Evolutionary conservation across 2,113 vertebrate species (phyloP).

Genomic region (Proterorhinus semilunaris): DNA sequence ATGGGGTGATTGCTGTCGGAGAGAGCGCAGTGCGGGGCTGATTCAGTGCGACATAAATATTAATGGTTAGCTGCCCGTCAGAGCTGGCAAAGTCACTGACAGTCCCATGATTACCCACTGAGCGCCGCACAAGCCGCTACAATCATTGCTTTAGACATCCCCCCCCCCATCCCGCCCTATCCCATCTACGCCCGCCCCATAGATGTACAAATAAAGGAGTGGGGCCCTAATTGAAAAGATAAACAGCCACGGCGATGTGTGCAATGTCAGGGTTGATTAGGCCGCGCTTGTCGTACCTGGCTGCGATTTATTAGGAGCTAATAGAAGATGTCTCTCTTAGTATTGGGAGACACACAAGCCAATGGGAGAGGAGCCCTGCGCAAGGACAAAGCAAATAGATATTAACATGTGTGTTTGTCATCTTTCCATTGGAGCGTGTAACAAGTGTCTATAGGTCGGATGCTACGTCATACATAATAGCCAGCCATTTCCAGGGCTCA

Average conservation of each 20-base stretch:
- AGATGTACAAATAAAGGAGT: conserved; percentile 19
- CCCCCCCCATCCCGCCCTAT: conserved; percentile 14
- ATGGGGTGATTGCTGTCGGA: conserved; percentile 65
- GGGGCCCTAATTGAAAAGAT: conserved; percentile 67
- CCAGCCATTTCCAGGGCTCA: too few species aligned
- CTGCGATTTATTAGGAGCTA: conserved; percentile 62
- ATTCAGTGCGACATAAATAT: conserved; percentile 70
- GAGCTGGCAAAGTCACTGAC: conserved; percentile 59
- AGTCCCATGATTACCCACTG: conserved; percentile 67
- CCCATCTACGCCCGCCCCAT: conserved; percentile 10
- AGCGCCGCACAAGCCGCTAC: conserved; percentile 36
- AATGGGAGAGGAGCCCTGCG: neutral
- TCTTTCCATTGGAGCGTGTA: neutral
- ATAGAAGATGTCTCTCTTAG: conserved; percentile 51
- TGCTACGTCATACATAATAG: too few species aligned
- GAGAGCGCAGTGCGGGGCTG: conserved; percentile 64
- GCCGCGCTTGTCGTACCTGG: conserved; percentile 47
- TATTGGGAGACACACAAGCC: conserved; percentile 28
- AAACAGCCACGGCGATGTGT: conserved; percentile 51
- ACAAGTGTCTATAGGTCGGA: neutral
- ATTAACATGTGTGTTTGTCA: neutral
- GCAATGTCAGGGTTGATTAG: conserved; percentile 67
- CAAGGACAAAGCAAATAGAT: neutral
- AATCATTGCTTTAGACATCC: conserved; percentile 51
- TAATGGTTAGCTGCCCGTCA: conserved; percentile 68